Evolutionary conservation across 2,797 vertebrate species (phyloP), one percentile per base, ranked within the genome.

Genomic region (Leuciscus waleckii): DNA sequence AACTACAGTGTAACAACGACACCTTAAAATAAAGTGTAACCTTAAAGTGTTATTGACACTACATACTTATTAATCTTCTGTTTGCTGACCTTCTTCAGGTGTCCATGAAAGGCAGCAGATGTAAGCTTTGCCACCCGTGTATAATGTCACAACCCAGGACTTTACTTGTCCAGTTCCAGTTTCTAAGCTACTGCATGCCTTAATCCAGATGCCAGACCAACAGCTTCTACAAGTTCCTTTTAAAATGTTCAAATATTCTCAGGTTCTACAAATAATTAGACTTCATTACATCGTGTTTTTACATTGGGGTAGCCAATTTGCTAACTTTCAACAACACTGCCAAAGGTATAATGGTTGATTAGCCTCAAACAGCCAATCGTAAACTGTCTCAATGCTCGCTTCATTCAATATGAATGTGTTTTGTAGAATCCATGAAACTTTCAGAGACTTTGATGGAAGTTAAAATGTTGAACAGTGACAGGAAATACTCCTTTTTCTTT

Each of bases 81-180:
- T 63, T 54, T 83, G 46, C 75, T 41, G 43, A 83, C 75, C n/a
- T 32, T 70, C 51, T n/a, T 46, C 29, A 82, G 73, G 51, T 68
- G 32, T 41, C 56, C 7, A 5, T 73, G 69, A 70, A 35, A 49
- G 13, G 29, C 23, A 54, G 43, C 16, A 39, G 6, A 67, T 68
- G 46, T 78, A 79, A 73, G 46, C 77, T 83, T 56, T 65, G 16
- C 56, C 76, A 67, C 51, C 75, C 54, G 46, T 68, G 58, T 67
- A 39, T 65, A 49, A 83, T 54, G 71, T 67, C 71, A 67, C 58
- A 83, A 37, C 32, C 56, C 29, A 75, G 56, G 58, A 35, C 8
- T 75, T 75, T 51, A 74, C 29, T n/a, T 9, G 39, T 74, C 69
- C 29, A 23, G 19, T 65, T 51, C 21, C 5, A 65, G 32, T 49